Conservation (phyloP, 2,888 invertebrate species). For the Liodrosophila aerea region DNA sequence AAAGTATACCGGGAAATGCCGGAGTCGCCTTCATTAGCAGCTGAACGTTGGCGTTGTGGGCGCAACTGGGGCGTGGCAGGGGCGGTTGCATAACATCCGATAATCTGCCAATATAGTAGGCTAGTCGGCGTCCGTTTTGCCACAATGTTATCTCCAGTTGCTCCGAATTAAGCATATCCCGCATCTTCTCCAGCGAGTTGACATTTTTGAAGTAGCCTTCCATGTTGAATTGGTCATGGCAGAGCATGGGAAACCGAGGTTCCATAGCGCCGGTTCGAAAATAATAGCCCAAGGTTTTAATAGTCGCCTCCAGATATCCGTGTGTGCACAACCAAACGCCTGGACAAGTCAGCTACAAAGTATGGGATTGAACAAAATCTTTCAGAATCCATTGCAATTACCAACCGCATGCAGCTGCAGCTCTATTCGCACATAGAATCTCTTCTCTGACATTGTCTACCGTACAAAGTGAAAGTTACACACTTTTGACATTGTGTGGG, state of each 20-base stretch:
- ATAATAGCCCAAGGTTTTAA: constrained; percentile 81
- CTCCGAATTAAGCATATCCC: constrained; percentile 71
- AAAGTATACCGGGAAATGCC: constrained; percentile 81
- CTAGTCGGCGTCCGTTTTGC: constrained; percentile 81
- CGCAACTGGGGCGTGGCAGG: constrained; percentile 68
- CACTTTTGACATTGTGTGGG: constrained; percentile 13
- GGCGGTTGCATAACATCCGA: constrained; percentile 75
- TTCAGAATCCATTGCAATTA: neutral
- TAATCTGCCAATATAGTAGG: constrained; percentile 78
- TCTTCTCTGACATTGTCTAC: constrained; percentile 54
- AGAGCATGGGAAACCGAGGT: constrained; percentile 80
- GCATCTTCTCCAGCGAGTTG: constrained; percentile 66
- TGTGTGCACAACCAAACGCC: constrained; percentile 82
- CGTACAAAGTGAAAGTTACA: constrained; percentile 22
- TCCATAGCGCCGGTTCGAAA: constrained; percentile 81
- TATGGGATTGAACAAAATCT: neutral
- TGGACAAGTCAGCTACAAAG: constrained; percentile 80
- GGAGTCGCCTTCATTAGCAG: constrained; percentile 80
- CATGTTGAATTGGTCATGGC: constrained; percentile 80
- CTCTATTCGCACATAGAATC: constrained; percentile 77
- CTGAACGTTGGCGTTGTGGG: constrained; percentile 76
- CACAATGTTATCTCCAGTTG: constrained; percentile 80
- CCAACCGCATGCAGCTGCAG: constrained; percentile 80
- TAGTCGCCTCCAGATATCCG: constrained; percentile 80
- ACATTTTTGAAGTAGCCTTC: constrained; percentile 80